These are phyloP conservation scores for Huso huso DNA, from an alignment of 2,797 vertebrate species.

Conservation along the genomic window DNA sequence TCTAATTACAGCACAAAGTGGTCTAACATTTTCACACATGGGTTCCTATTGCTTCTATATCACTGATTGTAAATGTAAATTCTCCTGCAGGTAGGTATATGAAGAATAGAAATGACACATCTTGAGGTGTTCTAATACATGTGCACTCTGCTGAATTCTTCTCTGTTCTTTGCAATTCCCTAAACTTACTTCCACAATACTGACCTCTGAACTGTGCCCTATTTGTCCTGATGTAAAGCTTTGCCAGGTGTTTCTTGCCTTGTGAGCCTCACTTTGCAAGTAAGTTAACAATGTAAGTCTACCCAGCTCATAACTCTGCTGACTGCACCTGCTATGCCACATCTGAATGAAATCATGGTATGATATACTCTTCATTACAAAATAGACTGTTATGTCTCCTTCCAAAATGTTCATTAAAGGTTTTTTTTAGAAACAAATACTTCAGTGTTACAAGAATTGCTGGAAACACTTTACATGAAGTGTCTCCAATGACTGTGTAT, in stretches of 20 bases:
- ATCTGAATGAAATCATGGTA: conserved; percentile 24
- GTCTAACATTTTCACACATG: no score
- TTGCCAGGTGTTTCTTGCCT: conserved; percentile 50
- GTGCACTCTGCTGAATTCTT: conserved; percentile 1
- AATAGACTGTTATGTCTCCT: conserved; percentile 18
- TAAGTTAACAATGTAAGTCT: conserved; percentile 40
- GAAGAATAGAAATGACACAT: no score
- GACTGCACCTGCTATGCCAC: conserved; percentile 23
- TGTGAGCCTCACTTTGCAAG: conserved; percentile 46
- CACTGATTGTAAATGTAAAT: no score
- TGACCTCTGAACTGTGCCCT: conserved; percentile 26
- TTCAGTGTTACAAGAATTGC: no score
- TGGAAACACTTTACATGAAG: no score
- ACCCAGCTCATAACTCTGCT: conserved; percentile 30
- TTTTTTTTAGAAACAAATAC: no score
- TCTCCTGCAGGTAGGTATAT: no score
- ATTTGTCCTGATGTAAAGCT: conserved; percentile 45
- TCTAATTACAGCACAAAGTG: no score
- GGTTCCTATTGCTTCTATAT: no score
- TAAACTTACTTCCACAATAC: conserved; percentile 28
- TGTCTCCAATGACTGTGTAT: no score
- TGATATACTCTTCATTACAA: conserved; percentile 9
- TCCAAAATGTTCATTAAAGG: conserved; percentile 23
- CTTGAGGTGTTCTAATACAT: no score
- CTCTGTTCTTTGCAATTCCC: conserved; percentile 25